Conservation (phyloP, 53 echinoderm and acorn worm species). For the Holothuria scabra region DNA sequence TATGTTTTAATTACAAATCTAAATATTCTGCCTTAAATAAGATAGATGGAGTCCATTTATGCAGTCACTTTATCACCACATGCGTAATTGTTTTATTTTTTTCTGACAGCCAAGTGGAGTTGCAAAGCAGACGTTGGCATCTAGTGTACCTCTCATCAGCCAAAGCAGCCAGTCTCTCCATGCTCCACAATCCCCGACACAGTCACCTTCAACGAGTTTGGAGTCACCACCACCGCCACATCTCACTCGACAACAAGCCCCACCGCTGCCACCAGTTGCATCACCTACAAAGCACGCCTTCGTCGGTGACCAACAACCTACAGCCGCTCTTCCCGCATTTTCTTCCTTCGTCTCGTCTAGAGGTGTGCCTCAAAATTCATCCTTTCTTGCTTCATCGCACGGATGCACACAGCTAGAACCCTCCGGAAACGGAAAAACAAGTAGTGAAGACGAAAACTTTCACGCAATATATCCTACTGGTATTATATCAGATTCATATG, state of each 20-base stretch:
- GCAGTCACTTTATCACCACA: too few species aligned
- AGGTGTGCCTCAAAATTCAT: not conserved
- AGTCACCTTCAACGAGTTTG: conserved; percentile 21
- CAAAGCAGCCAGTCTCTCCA: not conserved
- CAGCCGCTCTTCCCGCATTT: conserved; percentile 17
- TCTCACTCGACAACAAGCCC: not conserved
- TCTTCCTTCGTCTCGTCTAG: conserved; percentile 8
- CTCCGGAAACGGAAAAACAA: too few species aligned
- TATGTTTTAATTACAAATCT: too few species aligned
- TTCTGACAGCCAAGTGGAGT: too few species aligned
- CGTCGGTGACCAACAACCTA: not conserved
- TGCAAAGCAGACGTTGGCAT: too few species aligned
- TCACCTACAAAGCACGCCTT: not conserved
- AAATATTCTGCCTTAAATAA: too few species aligned
- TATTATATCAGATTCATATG: not conserved
- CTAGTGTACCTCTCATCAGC: too few species aligned
- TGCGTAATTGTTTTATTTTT: too few species aligned
- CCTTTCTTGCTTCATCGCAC: not conserved
- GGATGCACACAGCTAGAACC: too few species aligned
- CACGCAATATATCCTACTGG: conserved; percentile 22
- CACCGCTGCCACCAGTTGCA: not conserved
- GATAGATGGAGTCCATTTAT: too few species aligned
- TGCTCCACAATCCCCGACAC: conserved; percentile 13
- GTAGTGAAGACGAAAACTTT: not conserved
- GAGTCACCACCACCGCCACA: conserved; percentile 23